phyloP scores from a whole-genome alignment of 2,113 vertebrate species.

The Dolichotis patagonum region DNA sequence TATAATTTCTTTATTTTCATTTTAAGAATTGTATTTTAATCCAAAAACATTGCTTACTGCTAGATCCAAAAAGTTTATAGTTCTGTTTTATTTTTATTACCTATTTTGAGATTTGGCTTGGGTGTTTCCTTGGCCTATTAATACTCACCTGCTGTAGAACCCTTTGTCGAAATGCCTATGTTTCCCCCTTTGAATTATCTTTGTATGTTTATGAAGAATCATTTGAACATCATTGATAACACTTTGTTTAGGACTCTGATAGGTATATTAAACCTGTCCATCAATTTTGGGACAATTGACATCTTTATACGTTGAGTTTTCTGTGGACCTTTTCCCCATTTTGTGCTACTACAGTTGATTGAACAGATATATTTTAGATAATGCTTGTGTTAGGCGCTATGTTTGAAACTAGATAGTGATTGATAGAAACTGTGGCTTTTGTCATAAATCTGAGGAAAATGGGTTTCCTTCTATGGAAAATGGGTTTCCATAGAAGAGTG shows the following conservation, averaged over 20 bases:
- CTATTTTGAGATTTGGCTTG: not conserved
- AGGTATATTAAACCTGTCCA: not conserved
- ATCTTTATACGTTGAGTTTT: conserved; percentile 30
- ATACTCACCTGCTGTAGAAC: not conserved
- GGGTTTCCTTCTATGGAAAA: too few relatives aligned
- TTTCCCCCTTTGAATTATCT: not conserved
- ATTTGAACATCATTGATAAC: not conserved
- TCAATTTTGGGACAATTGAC: not conserved
- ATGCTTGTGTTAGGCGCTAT: conserved; percentile 11
- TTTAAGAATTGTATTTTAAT: conserved; percentile 20
- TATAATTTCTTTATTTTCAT: not conserved
- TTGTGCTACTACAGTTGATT: not conserved
- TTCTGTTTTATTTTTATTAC: not conserved
- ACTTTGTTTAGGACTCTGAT: not conserved
- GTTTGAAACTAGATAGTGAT: not conserved
- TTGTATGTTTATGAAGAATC: not conserved
- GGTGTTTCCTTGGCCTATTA: not conserved
- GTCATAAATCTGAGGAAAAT: not conserved
- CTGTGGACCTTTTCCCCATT: not conserved
- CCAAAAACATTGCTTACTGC: not conserved
- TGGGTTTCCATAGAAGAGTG: not conserved
- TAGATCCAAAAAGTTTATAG: not conserved
- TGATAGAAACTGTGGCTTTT: conserved; percentile 41
- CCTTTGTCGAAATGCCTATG: not conserved
- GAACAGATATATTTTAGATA: conserved; percentile 21